Percentiles rank a stretch among this genome's conserved stretches.
Evolutionary conservation across 2,113 vertebrate genomes (phyloP).

Genomic region (Hemiscyllium ocellatum): DNA sequence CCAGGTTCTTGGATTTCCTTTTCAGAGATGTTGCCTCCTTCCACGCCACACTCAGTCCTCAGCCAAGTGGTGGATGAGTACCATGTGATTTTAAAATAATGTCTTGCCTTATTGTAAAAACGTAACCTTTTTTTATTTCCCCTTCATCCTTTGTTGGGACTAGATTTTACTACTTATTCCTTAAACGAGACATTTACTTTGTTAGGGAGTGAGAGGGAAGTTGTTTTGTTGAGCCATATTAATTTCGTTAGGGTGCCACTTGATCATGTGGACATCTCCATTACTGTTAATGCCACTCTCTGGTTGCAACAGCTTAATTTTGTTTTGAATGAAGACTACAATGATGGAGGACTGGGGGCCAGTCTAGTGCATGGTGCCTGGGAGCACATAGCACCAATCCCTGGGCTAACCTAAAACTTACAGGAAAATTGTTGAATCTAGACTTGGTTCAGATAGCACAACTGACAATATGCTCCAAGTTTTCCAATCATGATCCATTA

Average conservation of each 20-base stretch:
- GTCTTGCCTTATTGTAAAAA: background rate
- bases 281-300: background rate
- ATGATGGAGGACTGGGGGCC: background rate
- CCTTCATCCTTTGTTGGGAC: background rate
- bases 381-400: background rate
- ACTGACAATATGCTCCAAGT: background rate
- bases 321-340: background rate
- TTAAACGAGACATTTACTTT: background rate
- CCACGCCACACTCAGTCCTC: background rate
- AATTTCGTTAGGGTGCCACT: background rate
- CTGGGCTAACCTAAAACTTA: background rate
- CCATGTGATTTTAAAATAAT: background rate
- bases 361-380: background rate
- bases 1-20: background rate
- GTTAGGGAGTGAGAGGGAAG: background rate
- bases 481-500: background rate
- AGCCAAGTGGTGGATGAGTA: background rate
- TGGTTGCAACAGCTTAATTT: background rate
- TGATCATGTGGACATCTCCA: background rate
- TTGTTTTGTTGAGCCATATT: background rate
- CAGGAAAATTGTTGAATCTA: background rate
- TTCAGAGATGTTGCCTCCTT: background rate
- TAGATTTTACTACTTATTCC: background rate
- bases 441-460: background rate
- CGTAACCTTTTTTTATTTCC: background rate